Base-by-base conservation (phyloP, 2,888 invertebrate species). In the Diabrotica balteata region DNA sequence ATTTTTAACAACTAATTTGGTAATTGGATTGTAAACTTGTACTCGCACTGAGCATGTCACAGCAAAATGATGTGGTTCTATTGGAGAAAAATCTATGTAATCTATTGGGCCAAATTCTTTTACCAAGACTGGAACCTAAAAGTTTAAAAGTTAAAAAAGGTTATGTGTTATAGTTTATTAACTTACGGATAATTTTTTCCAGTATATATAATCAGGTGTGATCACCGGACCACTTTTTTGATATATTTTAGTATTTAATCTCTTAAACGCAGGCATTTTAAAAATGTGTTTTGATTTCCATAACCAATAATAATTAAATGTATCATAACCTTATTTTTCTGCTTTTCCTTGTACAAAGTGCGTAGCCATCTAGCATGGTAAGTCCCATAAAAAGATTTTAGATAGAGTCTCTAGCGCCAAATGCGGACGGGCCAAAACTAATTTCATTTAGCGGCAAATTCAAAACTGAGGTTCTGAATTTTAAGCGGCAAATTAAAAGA, bases 81-180 rank as follows among this genome's bases (percentile, higher is more conserved):
- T 88, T 0, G 95, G 95, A 70, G 94, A 93, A 80, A 98, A 95
- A 81, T 96, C 93, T 53, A 98, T 89, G 79, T 94, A 92, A 80
- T 96, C 95, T 63, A 98, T 93, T 0, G 94, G 91, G 32, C 96
- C 96, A 84, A 93, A 95, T 84, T 98, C 97, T 83, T 97, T 97
- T 0, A 95, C 89, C 50, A 95, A 87, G 3, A 95, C 93, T 43
- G 96, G 95, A 67, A 90, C 87, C 96, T 93, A 80, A 77, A 75
- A 73, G 10, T 51, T 54, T 1, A 6, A 11, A 59, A 52, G 17
- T 22, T 9, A 44, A 55, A 45, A 42, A 59, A 45, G 10, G n/a
- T 1, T n/a, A 45, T 44, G 11, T 58, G 68, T 46, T 22, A 53
- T 9, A 22, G 11, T 44, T n/a, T 8, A 45, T 47, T 47, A 47